Conservation (phyloP, 1,140 invertebrate genomes). For the Vanessa tameamea region DNA sequence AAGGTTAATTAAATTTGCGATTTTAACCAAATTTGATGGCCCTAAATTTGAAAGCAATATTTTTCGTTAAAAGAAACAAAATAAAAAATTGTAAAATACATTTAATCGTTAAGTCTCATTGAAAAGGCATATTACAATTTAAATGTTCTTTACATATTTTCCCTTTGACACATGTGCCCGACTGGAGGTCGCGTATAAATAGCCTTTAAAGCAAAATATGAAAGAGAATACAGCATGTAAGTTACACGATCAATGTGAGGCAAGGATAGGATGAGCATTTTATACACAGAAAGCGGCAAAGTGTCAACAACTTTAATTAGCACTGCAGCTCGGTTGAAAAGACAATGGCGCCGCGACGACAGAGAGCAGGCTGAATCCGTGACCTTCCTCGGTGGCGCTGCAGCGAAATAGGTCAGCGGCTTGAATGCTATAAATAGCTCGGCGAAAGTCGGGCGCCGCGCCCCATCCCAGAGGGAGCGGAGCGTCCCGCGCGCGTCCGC, state of each 20-base stretch:
- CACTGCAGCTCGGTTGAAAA: constrained; percentile 73
- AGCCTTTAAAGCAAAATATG: constrained; percentile 22
- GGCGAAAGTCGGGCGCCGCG: constrained; percentile 75
- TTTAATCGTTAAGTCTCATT: neutral
- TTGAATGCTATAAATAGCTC: constrained; percentile 79
- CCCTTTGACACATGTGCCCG: neutral
- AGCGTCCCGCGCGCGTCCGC: constrained; percentile 52
- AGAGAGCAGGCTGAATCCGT: constrained; percentile 75
- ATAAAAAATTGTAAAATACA: neutral
- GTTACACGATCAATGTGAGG: constrained; percentile 42
- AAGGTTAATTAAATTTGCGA: too few species aligned
- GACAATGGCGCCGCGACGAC: constrained; percentile 76
- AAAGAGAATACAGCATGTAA: constrained; percentile 27
- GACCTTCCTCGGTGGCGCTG: constrained; percentile 77
- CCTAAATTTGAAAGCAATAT: too few species aligned
- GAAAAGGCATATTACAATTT: neutral
- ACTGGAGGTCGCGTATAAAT: constrained; percentile 6
- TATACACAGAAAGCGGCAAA: constrained; percentile 59
- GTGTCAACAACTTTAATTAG: constrained; percentile 80
- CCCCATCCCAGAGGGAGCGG: constrained; percentile 61
- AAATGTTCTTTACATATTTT: neutral
- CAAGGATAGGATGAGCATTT: constrained; percentile 56
- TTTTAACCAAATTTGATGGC: too few species aligned
- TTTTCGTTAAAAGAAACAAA: too few species aligned
- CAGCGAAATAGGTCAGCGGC: constrained; percentile 79